phyloP scores from a whole-genome alignment of 2,888 invertebrate genomes.

The Altica lythri region DNA sequence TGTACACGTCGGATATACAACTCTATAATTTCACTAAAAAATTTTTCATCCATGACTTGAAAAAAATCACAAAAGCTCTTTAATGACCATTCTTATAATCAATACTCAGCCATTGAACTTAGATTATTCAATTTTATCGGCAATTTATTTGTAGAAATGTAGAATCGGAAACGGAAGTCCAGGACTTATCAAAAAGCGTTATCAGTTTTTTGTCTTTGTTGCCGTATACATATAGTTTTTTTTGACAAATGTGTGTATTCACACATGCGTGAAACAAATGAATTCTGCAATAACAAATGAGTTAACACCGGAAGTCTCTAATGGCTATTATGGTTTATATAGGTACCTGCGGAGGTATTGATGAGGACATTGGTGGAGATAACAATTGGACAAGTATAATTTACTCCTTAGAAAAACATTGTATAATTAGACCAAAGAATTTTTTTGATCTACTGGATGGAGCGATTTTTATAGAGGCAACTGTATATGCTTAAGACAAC shows the following conservation, averaged over 20 bases:
- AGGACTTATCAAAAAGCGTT: slow-evolving; percentile 50
- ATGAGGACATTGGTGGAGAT: slow-evolving; percentile 18
- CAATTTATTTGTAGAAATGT: slow-evolving; percentile 42
- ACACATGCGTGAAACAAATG: slow-evolving; percentile 55
- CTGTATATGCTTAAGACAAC: too few species aligned
- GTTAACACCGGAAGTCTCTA: slow-evolving; percentile 53
- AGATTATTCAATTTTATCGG: slow-evolving; percentile 45
- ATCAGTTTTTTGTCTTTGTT: slow-evolving; percentile 52
- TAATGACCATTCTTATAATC: slow-evolving; percentile 26
- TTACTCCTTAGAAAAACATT: too few species aligned
- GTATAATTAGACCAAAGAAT: too few species aligned
- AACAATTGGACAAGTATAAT: too few species aligned
- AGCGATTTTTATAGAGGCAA: too few species aligned
- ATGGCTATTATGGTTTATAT: slow-evolving; percentile 43
- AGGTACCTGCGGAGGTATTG: slow-evolving; percentile 28
- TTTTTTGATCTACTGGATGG: too few species aligned
- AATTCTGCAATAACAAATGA: slow-evolving; percentile 55
- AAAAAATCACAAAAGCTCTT: too few species aligned
- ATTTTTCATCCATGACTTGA: too few species aligned
- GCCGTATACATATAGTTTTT: slow-evolving; percentile 41
- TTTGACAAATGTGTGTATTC: slow-evolving; percentile 49
- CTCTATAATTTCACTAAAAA: background rate
- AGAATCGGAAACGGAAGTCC: slow-evolving; percentile 51
- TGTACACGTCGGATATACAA: slow-evolving; percentile 2
- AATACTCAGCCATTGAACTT: slow-evolving; percentile 46